phyloP scores from a whole-genome alignment of 2,797 vertebrate species.

The Enteromius radiatus region DNA sequence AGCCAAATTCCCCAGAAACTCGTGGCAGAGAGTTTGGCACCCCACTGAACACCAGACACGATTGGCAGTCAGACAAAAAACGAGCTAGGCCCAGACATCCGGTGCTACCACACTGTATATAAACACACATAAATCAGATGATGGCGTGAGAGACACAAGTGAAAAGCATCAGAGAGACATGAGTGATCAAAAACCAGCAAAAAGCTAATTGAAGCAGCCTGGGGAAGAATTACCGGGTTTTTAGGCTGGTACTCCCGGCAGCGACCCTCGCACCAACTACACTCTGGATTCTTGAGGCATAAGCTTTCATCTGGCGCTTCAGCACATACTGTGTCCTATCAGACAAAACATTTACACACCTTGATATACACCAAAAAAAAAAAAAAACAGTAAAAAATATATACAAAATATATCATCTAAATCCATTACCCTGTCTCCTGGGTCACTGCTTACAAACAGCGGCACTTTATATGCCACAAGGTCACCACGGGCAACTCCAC shows the following conservation, averaged over 20 bases:
- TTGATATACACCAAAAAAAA: not conserved
- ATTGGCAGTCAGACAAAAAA: conserved; percentile 90
- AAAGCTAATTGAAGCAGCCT: not conserved
- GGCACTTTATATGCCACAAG: conserved; percentile 93
- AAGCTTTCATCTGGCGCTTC: conserved; percentile 87
- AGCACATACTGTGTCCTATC: conserved; percentile 85
- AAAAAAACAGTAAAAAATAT: not conserved
- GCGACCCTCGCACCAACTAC: conserved; percentile 90
- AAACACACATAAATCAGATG: conserved; percentile 39
- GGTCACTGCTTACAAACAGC: conserved; percentile 80
- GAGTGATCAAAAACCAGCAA: not conserved
- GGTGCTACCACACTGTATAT: conserved; percentile 84
- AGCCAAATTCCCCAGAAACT: conserved; percentile 86
- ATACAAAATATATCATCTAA: not conserved
- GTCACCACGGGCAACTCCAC: conserved; percentile 86
- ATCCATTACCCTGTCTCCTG: conserved; percentile 77
- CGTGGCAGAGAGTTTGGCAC: conserved; percentile 78
- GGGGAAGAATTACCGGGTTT: conserved; percentile 76
- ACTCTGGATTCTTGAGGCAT: conserved; percentile 90
- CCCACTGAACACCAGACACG: conserved; percentile 89
- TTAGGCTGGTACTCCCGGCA: conserved; percentile 88
- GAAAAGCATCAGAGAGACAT: not conserved
- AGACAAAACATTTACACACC: conserved; percentile 21
- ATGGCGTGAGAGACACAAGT: not conserved
- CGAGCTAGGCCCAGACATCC: conserved; percentile 89